These are phyloP conservation scores for Tethya wilhelma DNA, from an alignment of 37 sponge, comb jelly and placozoan species.

Conservation along the genomic window DNA sequence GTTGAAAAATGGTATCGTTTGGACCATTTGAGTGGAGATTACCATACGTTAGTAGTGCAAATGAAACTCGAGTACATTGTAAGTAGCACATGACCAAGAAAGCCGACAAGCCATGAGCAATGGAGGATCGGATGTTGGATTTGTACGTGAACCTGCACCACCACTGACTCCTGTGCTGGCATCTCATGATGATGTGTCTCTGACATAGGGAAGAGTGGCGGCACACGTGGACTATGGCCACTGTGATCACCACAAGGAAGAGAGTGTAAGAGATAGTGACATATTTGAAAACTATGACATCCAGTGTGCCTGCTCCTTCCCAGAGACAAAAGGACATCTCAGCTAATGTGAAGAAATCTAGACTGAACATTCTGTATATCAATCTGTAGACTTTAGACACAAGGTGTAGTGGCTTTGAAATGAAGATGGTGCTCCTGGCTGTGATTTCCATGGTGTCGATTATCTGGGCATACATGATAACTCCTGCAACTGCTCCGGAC, in stretches of 20 bases:
- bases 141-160: not conserved
- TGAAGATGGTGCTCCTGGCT: conserved; percentile 1
- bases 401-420: not conserved
- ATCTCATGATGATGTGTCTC: too few relatives aligned
- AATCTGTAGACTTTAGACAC: not conserved
- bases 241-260: not conserved
- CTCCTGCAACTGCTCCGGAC: conserved; percentile 39
- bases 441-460: conserved; percentile 10
- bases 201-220: too few relatives aligned
- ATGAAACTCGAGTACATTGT: conserved; percentile 1
- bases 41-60: not conserved
- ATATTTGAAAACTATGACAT: conserved; percentile 35
- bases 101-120: conserved; percentile 22
- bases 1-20: too few relatives aligned
- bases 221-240: too few relatives aligned
- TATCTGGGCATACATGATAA: conserved; percentile 38
- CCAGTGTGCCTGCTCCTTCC: conserved; percentile 15
- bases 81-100: conserved; percentile 25
- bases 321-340: conserved; percentile 27
- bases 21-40: not conserved
- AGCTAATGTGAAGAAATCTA: conserved; percentile 29
- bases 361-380: conserved; percentile 31
- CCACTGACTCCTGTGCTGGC: not conserved
- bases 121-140: not conserved
- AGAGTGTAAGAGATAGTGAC: conserved; percentile 36